Conservation (phyloP, 2,113 vertebrate genomes). For the Malurus cyaneus region DNA sequence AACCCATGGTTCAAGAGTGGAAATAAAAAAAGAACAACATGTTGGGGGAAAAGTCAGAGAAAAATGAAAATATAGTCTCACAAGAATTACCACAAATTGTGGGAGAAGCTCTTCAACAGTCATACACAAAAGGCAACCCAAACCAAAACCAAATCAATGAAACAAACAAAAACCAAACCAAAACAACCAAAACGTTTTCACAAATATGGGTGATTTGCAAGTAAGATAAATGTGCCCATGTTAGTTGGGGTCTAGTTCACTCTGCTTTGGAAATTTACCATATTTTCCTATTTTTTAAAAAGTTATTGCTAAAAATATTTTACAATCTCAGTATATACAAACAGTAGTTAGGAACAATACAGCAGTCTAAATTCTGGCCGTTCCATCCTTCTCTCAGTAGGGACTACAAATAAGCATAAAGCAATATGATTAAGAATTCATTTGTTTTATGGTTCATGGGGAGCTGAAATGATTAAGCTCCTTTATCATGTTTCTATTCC, state of each 20-base stretch:
- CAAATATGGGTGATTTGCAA: too few relatives aligned
- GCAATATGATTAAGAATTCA: conserved; percentile 18
- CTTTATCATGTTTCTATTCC: conserved; percentile 4
- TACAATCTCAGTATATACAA: background rate
- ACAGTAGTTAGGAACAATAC: background rate
- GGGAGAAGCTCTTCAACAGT: background rate
- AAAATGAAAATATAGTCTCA: background rate
- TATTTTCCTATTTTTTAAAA: background rate
- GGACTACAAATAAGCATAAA: background rate
- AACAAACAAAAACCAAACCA: rapidly evolving
- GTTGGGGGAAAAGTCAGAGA: background rate
- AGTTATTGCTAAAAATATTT: background rate
- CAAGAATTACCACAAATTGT: background rate
- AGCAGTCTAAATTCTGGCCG: background rate
- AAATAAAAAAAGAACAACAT: background rate
- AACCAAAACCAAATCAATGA: background rate
- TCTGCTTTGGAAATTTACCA: background rate
- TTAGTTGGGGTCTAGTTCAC: background rate
- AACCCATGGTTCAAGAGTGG: background rate
- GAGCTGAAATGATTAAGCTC: conserved; percentile 32
- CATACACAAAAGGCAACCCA: background rate
- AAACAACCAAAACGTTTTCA: background rate
- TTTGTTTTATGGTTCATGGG: background rate
- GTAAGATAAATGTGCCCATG: too few relatives aligned
- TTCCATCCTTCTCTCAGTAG: conserved; percentile 5